Conservation (phyloP, 2,888 invertebrate species). For the Polydrusus cervinus region DNA sequence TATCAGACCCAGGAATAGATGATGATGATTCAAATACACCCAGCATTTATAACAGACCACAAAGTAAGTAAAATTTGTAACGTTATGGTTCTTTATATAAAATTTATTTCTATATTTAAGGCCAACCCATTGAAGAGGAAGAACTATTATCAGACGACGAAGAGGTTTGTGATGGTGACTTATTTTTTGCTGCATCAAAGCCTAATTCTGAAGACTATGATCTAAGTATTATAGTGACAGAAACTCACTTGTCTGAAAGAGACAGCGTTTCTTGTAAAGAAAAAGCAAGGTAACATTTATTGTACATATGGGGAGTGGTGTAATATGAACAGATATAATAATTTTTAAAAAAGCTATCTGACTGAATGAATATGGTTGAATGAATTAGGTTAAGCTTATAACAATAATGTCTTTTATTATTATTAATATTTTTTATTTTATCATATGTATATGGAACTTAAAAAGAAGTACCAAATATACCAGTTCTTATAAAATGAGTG, state of each 20-base stretch:
- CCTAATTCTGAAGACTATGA: conserved; percentile 59
- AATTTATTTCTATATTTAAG: background rate
- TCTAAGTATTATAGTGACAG: conserved; percentile 68
- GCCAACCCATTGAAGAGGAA: background rate
- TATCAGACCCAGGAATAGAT: no score
- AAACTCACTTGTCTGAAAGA: conserved; percentile 67
- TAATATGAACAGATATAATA: no score
- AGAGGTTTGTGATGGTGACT: conserved; percentile 66
- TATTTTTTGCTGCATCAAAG: conserved; percentile 65
- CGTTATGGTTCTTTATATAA: background rate
- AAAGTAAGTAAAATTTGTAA: background rate
- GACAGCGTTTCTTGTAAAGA: conserved; percentile 65
- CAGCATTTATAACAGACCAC: background rate
- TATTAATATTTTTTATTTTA: no score
- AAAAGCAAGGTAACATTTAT: conserved; percentile 57
- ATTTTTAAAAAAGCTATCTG: no score
- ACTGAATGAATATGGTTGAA: no score
- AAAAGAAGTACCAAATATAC: background rate
- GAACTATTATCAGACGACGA: conserved; percentile 56
- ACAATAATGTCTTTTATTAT: no score
- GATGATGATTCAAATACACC: no score
- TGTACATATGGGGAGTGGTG: no score
- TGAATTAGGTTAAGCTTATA: no score
- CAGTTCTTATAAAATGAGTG: no score
- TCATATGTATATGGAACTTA: no score